Percentiles rank a stretch among this genome's conserved stretches.
Conservation (phyloP, 2,888 invertebrate genomes). For the Sturmia bella region DNA sequence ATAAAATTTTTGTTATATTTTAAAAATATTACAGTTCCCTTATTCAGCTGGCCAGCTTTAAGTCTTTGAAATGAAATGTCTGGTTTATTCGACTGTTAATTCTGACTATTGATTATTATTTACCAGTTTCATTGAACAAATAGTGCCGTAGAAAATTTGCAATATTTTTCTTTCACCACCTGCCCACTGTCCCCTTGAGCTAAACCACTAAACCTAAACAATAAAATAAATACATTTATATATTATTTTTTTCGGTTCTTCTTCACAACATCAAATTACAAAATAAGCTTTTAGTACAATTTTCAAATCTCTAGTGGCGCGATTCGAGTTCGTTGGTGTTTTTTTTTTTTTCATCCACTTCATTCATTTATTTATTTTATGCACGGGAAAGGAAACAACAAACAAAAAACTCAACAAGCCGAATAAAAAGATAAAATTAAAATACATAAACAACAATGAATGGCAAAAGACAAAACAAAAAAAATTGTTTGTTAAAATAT, state of each 20-base stretch:
- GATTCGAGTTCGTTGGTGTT: slow-evolving; percentile 54
- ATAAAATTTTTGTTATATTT: not conserved
- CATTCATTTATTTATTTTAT: slow-evolving; percentile 45
- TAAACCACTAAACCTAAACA: slow-evolving; percentile 54
- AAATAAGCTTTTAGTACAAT: slow-evolving; percentile 64
- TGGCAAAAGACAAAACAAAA: slow-evolving; percentile 3
- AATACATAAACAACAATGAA: slow-evolving; percentile 49
- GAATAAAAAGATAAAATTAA: slow-evolving; percentile 66
- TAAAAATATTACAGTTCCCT: not conserved
- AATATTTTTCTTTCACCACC: not conserved
- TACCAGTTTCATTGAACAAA: slow-evolving; percentile 16
- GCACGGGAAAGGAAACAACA: slow-evolving; percentile 61
- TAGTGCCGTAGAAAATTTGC: too few relatives aligned
- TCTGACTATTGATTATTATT: too few relatives aligned
- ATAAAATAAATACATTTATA: slow-evolving; percentile 56
- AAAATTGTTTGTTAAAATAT: slow-evolving; percentile 50
- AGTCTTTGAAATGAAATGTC: too few relatives aligned
- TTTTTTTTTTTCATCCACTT: slow-evolving; percentile 17
- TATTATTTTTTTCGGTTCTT: slow-evolving; percentile 17
- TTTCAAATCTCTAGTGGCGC: slow-evolving; percentile 66
- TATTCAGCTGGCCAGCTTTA: slow-evolving; percentile 14
- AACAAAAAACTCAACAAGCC: slow-evolving; percentile 61
- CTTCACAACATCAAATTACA: slow-evolving; percentile 63
- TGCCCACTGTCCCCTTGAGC: slow-evolving; percentile 42
- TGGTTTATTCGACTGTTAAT: too few relatives aligned